A percentile compares a stretch with the other conserved stretches of the same genome.
These are phyloP conservation scores for Panurus biarmicus DNA, from an alignment of 2,113 vertebrate genomes.

Conservation along the genomic window DNA sequence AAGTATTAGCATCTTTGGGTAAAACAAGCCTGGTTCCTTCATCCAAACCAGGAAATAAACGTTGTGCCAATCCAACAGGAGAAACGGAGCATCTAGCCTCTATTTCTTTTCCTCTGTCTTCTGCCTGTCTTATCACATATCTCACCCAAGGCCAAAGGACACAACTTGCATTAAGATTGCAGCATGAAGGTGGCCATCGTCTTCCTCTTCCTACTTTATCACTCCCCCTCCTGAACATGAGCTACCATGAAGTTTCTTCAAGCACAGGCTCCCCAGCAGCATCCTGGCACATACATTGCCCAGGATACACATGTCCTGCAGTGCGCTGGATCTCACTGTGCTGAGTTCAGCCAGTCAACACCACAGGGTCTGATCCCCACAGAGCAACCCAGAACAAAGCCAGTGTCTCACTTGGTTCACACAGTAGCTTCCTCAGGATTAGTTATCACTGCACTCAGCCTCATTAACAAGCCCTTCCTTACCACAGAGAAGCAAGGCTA, in stretches of 20 bases:
- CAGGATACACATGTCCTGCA: fast-evolving
- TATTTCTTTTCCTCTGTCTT: not conserved
- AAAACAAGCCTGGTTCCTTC: not conserved
- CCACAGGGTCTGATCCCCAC: not conserved
- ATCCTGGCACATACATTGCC: not conserved
- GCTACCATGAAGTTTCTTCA: not conserved
- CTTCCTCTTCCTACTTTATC: not conserved
- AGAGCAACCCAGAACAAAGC: not conserved
- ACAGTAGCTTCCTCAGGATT: not conserved
- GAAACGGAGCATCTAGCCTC: not conserved
- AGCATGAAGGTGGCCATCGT: not conserved
- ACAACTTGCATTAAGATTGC: not conserved
- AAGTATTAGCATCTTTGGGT: not conserved
- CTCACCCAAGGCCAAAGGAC: not conserved
- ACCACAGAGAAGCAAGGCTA: not conserved
- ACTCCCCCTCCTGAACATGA: not conserved
- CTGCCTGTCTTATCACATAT: too few species aligned
- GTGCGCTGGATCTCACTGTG: not conserved
- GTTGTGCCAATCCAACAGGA: not conserved
- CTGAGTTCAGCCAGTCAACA: not conserved
- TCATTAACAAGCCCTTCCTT: not conserved
- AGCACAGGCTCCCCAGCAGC: not conserved
- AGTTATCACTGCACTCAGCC: not conserved
- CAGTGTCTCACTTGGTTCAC: not conserved
- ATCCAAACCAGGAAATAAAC: not conserved